A percentile compares a stretch with the other conserved stretches of the same genome.
These are phyloP conservation scores for Patella ulyssiponensis DNA, from an alignment of 2,888 invertebrate species.

Conservation along the genomic window DNA sequence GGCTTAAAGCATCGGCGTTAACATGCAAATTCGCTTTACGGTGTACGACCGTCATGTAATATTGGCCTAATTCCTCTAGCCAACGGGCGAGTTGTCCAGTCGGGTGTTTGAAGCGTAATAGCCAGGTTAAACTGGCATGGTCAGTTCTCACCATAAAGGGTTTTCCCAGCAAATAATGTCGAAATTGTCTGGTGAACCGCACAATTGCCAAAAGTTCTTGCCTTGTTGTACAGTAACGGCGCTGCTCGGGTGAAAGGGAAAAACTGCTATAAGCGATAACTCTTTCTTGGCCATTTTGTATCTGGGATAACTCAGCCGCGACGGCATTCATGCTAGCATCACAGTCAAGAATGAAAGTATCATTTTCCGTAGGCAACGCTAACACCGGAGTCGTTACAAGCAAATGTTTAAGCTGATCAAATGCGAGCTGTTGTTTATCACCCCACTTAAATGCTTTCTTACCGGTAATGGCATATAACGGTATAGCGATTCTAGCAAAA, in stretches of 20 bases:
- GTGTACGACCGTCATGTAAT: neutral
- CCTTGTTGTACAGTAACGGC: constrained; percentile 28
- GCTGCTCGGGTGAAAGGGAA: constrained; percentile 28
- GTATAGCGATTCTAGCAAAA: constrained; percentile 22
- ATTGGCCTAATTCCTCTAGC: constrained; percentile 22
- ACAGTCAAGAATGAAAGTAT: too few relatives aligned
- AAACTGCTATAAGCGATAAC: constrained; percentile 33
- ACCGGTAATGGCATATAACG: constrained; percentile 28
- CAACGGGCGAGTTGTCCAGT: constrained; percentile 25
- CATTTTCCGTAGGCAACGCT: too few relatives aligned
- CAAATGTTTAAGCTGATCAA: too few relatives aligned
- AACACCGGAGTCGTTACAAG: too few relatives aligned
- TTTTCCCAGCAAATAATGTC: constrained; percentile 29
- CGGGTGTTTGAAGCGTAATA: constrained; percentile 16
- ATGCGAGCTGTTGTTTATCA: constrained; percentile 12
- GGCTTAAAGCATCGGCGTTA: neutral
- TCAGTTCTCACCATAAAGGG: constrained; percentile 31
- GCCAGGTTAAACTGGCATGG: constrained; percentile 30
- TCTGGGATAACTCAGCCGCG: too few relatives aligned
- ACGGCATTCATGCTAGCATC: too few relatives aligned
- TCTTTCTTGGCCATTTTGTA: constrained; percentile 24
- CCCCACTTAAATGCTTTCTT: constrained; percentile 32
- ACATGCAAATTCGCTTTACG: neutral
- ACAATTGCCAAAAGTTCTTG: constrained; percentile 10
- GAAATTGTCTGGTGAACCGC: neutral